Base-by-base conservation (phyloP, 2,888 invertebrate genomes). In the Melipona beecheii region DNA sequence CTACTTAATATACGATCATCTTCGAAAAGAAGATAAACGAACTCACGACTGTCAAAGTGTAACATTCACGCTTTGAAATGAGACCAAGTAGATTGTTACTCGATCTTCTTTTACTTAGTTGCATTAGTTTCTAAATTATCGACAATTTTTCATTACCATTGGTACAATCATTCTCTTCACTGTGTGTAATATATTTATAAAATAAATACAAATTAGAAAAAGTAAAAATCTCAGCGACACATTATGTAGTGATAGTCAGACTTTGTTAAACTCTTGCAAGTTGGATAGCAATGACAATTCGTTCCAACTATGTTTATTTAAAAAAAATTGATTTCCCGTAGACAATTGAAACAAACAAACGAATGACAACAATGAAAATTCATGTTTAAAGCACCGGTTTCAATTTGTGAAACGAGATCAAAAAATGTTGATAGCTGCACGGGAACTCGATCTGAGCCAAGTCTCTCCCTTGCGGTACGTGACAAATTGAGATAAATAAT, bases 401-500 rank as follows among this genome's bases (percentile, higher is more conserved):
- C n/a, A n/a, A 17, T 43, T 65, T 65, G 17, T 21, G 19, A 69
- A 75, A 27, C 17, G 49, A 31, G 24, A 27, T 6, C 6, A 27
- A n/a, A 15, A 64, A 52, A 75, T 43, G 52, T 62, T 68, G 11
- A 24, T 27, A 19, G 43, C 62, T 56, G 0, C 27, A n/a, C 2
- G 21, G 5, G 31, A 78, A 21, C 77, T 66, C 66, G 78, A 83
- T 78, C 72, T 64, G n/a, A 21, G 64, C 65, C 68, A 31, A 64
- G 66, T 21, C 21, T 36, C 50, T 64, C 83, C 77, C 78, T 56
- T 24, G 66, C 52, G 50, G 31, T 62, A 86, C 90, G 92, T 91
- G 92, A 93, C 92, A 93, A 93, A 93, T 93, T 91, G 92, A 93
- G 92, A 93, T 93, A 93, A 93, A 93, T 93, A 93, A 93, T 93